These are phyloP conservation scores for Callithrix jacchus DNA, from an alignment of 2,113 vertebrate species.

Conservation along the genomic window DNA sequence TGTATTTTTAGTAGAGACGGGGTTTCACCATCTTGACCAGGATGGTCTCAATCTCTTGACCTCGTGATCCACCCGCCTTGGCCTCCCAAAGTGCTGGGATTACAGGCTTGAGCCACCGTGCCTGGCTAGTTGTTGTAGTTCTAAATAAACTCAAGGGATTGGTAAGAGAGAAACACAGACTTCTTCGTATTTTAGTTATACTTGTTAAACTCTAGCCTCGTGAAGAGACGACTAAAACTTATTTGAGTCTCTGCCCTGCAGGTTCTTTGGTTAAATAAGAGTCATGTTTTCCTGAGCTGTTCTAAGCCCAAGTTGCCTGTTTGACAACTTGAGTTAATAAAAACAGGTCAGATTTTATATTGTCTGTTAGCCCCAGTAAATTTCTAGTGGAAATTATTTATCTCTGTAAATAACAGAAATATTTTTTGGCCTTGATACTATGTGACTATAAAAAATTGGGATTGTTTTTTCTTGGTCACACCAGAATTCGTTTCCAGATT, in stretches of 20 bases:
- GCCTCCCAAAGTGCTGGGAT: no score
- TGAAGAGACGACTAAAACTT: constrained; percentile 56
- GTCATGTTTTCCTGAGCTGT: constrained; percentile 62
- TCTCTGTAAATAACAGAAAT: constrained; percentile 36
- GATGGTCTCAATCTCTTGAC: no score
- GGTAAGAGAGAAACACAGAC: constrained; percentile 22
- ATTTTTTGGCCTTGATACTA: constrained; percentile 20
- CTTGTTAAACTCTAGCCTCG: constrained; percentile 11
- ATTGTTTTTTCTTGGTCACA: constrained; percentile 31
- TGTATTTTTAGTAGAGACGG: no score
- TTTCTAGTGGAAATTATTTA: constrained; percentile 64
- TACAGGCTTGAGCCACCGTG: no score
- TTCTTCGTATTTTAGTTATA: constrained; percentile 49
- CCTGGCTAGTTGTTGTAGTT: constrained; percentile 30
- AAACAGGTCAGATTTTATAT: constrained; percentile 63
- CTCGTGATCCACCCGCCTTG: no score
- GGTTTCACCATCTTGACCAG: no score
- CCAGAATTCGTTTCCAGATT: constrained; percentile 44
- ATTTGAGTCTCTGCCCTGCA: constrained; percentile 47
- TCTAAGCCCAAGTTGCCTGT: constrained; percentile 50
- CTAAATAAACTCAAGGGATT: constrained; percentile 31
- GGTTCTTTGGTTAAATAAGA: constrained; percentile 51
- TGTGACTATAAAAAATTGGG: constrained; percentile 22
- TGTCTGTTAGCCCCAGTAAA: constrained; percentile 46
- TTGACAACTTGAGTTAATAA: constrained; percentile 64